Evolutionary conservation across 1,140 invertebrate species (phyloP), one percentile per base, ranked within the genome.

Genomic region (Drosophila trapezifrons): DNA sequence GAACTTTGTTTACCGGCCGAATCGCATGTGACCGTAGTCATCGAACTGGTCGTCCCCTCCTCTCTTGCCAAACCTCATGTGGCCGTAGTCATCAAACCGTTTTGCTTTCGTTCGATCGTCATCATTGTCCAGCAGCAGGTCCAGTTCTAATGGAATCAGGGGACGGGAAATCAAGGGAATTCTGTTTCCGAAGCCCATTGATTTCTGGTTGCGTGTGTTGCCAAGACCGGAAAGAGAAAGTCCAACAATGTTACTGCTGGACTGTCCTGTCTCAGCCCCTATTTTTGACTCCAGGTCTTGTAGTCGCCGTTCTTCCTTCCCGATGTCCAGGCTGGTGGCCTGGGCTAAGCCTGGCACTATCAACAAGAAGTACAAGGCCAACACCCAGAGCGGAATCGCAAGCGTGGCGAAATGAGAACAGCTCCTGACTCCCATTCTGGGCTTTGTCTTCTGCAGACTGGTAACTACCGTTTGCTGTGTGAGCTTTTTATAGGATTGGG

Each of bases 1-100:
- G 25, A 27, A 9, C 9, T 17, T 8, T 3, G 66, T 49, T 70
- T 72, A 72, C 51, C 70, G 45, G 5, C 94, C 94, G 67, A 95
- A 95, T 78, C 94, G 90, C 93, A 95, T 94, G 76, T 95, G 94
- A 4, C 94, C 94, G 62, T 95, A 95, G 73, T 95, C 94, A 75
- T 94, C 94, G 62, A 93, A 94, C 35, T 93, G 80, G 76, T 93
- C 91, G 54, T 92, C 90, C 1, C 79, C 81, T 10, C 91, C 90
- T n/a, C 93, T 90, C 84, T 94, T 94, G 2, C 94, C 94, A 78
- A 94, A 95, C 69, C 94, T 81, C 91, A 95, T 93, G 76, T 95
- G 94, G 8, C 94, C 94, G 78, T 95, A 95, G 79, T 95, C 94
- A 64, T 95, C 94, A 32, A 93, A 93, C 1, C 94, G 90, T 73